Evolutionary conservation across 2,797 vertebrate species (phyloP).

Genomic region (Tachyglossus aculeatus): DNA sequence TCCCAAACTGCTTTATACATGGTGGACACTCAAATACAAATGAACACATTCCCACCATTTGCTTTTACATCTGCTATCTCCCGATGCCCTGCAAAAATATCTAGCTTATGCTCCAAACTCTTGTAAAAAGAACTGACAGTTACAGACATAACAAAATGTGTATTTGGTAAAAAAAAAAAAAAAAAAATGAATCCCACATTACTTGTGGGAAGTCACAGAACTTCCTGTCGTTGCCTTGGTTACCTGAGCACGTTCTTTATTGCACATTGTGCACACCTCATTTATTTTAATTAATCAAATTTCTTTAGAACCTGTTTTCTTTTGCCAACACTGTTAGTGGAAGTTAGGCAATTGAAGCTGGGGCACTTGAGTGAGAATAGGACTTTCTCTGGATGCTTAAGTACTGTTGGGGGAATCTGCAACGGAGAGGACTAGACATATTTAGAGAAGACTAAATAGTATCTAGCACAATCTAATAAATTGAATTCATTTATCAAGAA

Average conservation of each 20-base stretch:
- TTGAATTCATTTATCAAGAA: background rate
- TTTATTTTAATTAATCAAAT: conserved; percentile 30
- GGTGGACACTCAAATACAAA: background rate
- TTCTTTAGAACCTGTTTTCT: background rate
- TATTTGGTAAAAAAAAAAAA: conserved; percentile 26
- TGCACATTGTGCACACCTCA: background rate
- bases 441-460: background rate
- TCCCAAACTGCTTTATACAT: too few relatives aligned
- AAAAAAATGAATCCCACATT: conserved; percentile 37
- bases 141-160: conserved; percentile 1
- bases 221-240: conserved; percentile 39
- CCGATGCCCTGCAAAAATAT: background rate
- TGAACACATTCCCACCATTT: background rate
- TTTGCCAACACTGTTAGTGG: background rate
- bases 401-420: background rate
- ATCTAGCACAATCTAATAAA: accelerated
- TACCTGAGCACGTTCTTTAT: conserved; percentile 32
- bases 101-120: conserved; percentile 23
- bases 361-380: background rate
- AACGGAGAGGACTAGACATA: background rate
- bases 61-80: background rate
- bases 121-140: background rate
- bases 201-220: conserved; percentile 7
- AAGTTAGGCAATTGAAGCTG: background rate
- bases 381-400: background rate